A percentile compares a stretch with the other conserved stretches of the same genome.
phyloP scores from a whole-genome alignment of 2,113 vertebrate genomes.

The Gracilinanus agilis region DNA sequence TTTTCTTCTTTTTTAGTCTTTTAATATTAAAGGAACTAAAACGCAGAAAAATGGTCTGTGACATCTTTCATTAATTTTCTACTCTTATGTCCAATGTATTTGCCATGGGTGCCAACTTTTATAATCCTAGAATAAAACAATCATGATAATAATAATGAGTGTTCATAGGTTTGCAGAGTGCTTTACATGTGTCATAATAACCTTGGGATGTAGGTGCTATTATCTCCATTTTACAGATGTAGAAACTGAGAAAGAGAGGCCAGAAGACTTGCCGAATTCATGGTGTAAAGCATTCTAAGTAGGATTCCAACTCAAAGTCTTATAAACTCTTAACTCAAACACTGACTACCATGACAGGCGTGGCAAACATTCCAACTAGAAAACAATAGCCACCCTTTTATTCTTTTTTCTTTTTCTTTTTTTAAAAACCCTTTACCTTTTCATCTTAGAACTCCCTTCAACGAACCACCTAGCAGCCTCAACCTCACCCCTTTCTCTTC shows the following conservation, averaged over 20 bases:
- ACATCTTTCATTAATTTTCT: neutral
- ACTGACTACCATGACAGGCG: too few species aligned
- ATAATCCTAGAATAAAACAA: neutral
- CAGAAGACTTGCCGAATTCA: neutral
- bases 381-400: too few species aligned
- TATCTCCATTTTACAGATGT: neutral
- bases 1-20: too few species aligned
- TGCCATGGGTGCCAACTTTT: neutral
- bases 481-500: slow-evolving; percentile 18
- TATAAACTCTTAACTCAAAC: neutral
- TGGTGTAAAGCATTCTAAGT: neutral
- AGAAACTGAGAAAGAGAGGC: neutral
- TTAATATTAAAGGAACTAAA: neutral
- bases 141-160: neutral
- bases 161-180: neutral
- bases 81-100: neutral
- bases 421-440: too few species aligned
- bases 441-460: neutral
- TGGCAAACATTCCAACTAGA: too few species aligned
- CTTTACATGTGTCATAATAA: neutral
- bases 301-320: neutral
- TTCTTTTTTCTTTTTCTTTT: too few species aligned
- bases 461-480: neutral
- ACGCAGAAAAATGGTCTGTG: neutral
- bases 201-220: neutral